Base-by-base conservation (phyloP, 2,888 invertebrate genomes). In the Brachypalpus laphriformis region DNA sequence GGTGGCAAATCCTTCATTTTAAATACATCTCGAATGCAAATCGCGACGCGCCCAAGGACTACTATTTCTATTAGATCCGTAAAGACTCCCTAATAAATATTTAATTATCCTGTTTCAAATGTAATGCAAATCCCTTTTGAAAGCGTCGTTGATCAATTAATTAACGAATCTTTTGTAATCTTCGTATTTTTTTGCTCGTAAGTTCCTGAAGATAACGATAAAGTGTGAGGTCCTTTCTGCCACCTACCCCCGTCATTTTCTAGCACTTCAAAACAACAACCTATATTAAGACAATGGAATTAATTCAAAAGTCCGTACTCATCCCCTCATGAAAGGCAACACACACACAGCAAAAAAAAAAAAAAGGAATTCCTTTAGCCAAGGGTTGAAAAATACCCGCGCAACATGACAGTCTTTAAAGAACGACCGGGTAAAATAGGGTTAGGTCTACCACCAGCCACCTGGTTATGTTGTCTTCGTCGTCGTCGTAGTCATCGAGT, bases 91-190 rank as follows among this genome's bases (percentile, higher is more conserved):
- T 87, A 88, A 87, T 88, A 87, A 88, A 88, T 88, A 88, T 88
- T 88, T 87, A 88, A 88, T 88, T 88, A 87, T 87, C 77, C 82
- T 70, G 86, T 87, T 87, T 85, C 65, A 71, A 85, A 85, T 81
- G 85, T 81, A 85, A 85, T 85, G 85, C 85, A 85, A 85, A 85
- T 85, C 85, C 85, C 71, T 85, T 85, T 85, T 85, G 74, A 85
- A 85, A 85, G 85, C 85, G 85, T 75, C 85, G 85, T 81, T 85
- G 85, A 85, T 85, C 85, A 85, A 85, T 85, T 85, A 85, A 85
- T 85, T 85, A 85, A 81, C 85, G 85, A 85, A 85, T 80, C 85
- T 85, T 81, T 85, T 85, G 85, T 85, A 85, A 85, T 75, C 85
- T 70, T 75, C 54, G 22, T 22, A 28, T 42, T 49, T 80, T 25